These are phyloP conservation scores for Leptopilina drosophilae DNA, from an alignment of 2,888 invertebrate species.

Conservation along the genomic window DNA sequence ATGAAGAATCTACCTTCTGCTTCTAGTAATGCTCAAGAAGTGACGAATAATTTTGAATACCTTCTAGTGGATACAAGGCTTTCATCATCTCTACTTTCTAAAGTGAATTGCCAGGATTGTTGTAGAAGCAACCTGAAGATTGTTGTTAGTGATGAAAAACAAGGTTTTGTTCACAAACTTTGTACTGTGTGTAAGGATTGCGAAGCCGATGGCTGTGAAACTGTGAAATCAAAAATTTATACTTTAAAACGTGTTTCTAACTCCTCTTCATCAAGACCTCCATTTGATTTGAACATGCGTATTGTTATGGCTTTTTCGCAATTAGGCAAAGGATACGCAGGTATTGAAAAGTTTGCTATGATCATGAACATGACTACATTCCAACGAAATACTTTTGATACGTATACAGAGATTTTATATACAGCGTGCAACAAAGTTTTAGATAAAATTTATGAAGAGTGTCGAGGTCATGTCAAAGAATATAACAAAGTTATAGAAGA, in stretches of 20 bases:
- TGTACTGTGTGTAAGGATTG: slow-evolving; percentile 41
- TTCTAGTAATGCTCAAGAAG: not conserved
- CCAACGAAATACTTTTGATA: slow-evolving; percentile 25
- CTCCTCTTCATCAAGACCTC: slow-evolving; percentile 34
- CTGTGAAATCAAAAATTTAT: slow-evolving; percentile 34
- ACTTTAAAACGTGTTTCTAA: slow-evolving; percentile 40
- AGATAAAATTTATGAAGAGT: slow-evolving; percentile 41
- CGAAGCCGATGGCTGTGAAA: slow-evolving; percentile 35
- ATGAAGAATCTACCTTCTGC: slow-evolving; percentile 6
- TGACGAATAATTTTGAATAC: slow-evolving; percentile 21
- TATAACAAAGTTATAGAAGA: too few species aligned
- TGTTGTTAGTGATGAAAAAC: slow-evolving; percentile 22
- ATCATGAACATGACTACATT: slow-evolving; percentile 44
- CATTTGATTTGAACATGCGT: slow-evolving; percentile 49
- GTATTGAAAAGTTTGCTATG: slow-evolving; percentile 48
- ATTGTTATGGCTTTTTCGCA: slow-evolving; percentile 47
- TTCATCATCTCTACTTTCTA: slow-evolving; percentile 11
- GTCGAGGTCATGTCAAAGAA: slow-evolving; percentile 3
- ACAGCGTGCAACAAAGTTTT: slow-evolving; percentile 10
- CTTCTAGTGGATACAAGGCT: slow-evolving; percentile 40
- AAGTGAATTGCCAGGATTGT: slow-evolving; percentile 44
- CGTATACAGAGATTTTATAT: slow-evolving; percentile 11
- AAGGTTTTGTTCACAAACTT: slow-evolving; percentile 38
- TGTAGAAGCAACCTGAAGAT: slow-evolving; percentile 40
- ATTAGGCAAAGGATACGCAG: slow-evolving; percentile 47